phyloP scores from a whole-genome alignment of 2,797 vertebrate genomes.

The Corythornis leucogaster region DNA sequence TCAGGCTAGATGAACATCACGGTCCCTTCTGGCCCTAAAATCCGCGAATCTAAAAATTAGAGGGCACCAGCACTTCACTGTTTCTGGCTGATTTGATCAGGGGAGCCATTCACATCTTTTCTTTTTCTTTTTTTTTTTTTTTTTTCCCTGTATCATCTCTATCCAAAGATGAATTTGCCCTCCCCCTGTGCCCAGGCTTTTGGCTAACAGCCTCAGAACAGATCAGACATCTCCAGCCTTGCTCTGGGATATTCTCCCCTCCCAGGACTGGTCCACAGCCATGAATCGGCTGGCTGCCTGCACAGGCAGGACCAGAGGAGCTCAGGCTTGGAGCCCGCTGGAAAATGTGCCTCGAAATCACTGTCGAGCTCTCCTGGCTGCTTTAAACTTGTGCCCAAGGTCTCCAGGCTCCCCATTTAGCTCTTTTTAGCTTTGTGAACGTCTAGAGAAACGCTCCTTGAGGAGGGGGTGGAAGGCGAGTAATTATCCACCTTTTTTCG shows the following conservation, averaged over 20 bases:
- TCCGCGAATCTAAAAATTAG: slow-evolving; percentile 49
- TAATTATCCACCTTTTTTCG: not conserved
- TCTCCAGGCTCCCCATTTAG: not conserved
- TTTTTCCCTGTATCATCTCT: not conserved
- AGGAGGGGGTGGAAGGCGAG: not conserved
- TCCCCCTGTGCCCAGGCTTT: not conserved
- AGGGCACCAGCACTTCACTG: slow-evolving; percentile 49
- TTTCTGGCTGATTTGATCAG: slow-evolving; percentile 58
- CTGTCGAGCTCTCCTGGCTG: not conserved
- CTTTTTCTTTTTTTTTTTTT: not conserved
- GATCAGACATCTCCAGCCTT: not conserved
- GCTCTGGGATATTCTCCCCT: not conserved
- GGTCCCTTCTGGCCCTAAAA: slow-evolving; percentile 53
- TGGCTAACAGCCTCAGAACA: not conserved
- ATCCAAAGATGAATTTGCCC: not conserved
- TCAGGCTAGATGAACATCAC: slow-evolving; percentile 49
- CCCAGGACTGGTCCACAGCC: not conserved
- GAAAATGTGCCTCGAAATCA: not conserved
- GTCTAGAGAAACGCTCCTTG: not conserved
- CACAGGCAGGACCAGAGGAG: not conserved
- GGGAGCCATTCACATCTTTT: not conserved
- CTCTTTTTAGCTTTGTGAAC: not conserved
- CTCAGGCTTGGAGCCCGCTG: not conserved
- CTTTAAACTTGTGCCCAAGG: not conserved
- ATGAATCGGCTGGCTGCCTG: not conserved